Conservation (phyloP, 1,140 invertebrate genomes). For the Gryllus bimaculatus region DNA sequence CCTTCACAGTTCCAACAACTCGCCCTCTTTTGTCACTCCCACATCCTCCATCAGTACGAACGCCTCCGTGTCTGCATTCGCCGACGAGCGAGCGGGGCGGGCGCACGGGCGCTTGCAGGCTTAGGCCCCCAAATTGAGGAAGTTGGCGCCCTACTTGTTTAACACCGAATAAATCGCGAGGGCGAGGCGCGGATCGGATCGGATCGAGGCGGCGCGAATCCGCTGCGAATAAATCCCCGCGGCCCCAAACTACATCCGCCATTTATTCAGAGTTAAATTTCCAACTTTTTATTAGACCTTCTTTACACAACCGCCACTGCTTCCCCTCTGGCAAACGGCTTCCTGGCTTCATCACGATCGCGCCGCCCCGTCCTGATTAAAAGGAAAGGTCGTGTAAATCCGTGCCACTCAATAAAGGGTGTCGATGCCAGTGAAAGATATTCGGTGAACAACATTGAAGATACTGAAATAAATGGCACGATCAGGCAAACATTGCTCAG, state of each 20-base stretch:
- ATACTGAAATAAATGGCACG: not conserved
- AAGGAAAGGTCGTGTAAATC: not conserved
- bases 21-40: not conserved
- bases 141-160: not conserved
- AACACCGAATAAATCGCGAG: not conserved
- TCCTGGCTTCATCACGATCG: not conserved
- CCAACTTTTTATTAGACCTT: not conserved
- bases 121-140: not conserved
- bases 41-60: not conserved
- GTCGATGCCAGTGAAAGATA: not conserved
- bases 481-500: not conserved
- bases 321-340: not conserved
- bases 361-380: not conserved
- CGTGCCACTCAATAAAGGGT: not conserved
- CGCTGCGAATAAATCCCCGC: not conserved
- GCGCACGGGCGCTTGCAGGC: too few relatives aligned
- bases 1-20: not conserved
- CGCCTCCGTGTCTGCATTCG: not conserved
- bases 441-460: not conserved
- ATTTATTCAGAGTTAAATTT: slow-evolving; percentile 6
- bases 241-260: not conserved
- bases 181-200: not conserved
- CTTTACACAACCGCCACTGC: not conserved
- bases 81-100: too few relatives aligned
- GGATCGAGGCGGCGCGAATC: not conserved